Conservation (phyloP, 2,797 vertebrate genomes). For the Myotis daubentonii region DNA sequence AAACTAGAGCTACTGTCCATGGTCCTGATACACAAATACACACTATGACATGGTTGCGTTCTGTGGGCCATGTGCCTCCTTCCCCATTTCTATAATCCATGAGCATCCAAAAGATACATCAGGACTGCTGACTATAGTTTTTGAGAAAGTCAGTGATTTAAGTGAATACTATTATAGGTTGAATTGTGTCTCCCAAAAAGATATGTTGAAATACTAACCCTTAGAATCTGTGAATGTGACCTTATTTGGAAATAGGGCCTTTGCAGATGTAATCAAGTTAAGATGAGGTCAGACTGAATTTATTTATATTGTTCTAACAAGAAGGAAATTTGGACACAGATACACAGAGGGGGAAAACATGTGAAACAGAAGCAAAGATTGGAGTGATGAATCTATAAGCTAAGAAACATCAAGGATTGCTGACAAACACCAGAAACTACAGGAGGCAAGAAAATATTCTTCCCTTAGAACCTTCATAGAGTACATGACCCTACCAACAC, state of each 20-base stretch:
- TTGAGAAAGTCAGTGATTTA: neutral
- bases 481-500: neutral
- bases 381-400: neutral
- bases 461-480: neutral
- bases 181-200: neutral
- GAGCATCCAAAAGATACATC: neutral
- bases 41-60: neutral
- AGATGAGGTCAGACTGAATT: neutral
- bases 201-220: neutral
- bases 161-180: neutral
- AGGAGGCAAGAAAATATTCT: neutral
- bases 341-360: neutral
- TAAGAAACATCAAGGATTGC: neutral
- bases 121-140: neutral
- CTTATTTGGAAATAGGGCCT: neutral
- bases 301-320: neutral
- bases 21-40: slow-evolving; percentile 67
- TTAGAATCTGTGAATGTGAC: neutral
- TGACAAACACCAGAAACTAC: neutral
- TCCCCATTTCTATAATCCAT: neutral
- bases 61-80: neutral
- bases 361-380: neutral
- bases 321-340: neutral
- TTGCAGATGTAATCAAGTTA: neutral
- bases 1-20: slow-evolving; percentile 63